Conservation (phyloP, 2,888 invertebrate species). For the Lutraria lutraria region DNA sequence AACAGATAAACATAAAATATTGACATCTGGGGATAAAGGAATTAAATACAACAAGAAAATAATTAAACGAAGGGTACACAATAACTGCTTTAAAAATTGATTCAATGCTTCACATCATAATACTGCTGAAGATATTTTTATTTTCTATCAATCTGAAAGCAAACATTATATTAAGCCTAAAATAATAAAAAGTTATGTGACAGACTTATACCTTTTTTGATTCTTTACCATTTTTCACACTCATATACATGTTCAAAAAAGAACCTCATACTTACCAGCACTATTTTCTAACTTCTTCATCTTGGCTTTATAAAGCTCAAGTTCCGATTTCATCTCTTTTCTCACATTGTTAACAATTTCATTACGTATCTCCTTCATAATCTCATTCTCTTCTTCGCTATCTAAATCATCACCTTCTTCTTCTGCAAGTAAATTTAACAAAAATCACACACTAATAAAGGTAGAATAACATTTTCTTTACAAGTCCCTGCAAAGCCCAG, state of each 20-base stretch:
- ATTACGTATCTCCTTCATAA: constrained; percentile 82
- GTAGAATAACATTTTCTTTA: not conserved
- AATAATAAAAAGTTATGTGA: not conserved
- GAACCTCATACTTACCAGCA: constrained; percentile 5
- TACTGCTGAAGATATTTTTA: too few species aligned
- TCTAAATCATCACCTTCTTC: constrained; percentile 80
- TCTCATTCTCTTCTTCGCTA: constrained; percentile 84
- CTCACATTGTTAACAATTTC: constrained; percentile 83
- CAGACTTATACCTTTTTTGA: not conserved
- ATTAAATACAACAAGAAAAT: not conserved
- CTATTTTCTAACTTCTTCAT: constrained; percentile 72
- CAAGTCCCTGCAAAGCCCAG: not conserved
- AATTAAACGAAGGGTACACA: not conserved
- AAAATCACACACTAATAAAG: not conserved
- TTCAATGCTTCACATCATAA: not conserved
- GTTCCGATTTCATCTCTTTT: constrained; percentile 84
- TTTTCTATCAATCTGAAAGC: not conserved
- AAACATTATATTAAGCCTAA: not conserved
- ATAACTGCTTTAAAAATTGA: not conserved
- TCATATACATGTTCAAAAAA: not conserved
- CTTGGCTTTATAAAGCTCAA: constrained; percentile 78
- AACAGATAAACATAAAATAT: not conserved
- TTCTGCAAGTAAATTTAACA: not conserved
- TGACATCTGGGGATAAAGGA: too few species aligned
- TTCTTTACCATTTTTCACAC: not conserved